Evolutionary conservation across 2,113 vertebrate genomes (phyloP).

Genomic region (Tragulus kanchil): DNA sequence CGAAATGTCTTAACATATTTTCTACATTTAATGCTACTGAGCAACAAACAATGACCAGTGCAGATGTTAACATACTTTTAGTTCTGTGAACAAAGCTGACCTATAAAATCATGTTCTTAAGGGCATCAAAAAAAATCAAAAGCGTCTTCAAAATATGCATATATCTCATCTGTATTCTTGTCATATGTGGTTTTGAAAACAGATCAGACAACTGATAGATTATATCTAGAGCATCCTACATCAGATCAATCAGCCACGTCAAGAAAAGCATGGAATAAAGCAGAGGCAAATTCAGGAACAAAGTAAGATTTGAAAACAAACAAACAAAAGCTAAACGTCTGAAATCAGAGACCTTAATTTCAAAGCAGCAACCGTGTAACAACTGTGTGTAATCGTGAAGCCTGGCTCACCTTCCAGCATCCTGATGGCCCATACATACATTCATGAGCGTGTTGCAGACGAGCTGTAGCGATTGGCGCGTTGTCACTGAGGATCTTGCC

Average conservation of each 20-base stretch:
- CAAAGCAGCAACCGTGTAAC: neutral
- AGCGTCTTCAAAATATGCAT: neutral
- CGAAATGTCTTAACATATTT: neutral
- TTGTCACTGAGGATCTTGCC: slow-evolving; percentile 88
- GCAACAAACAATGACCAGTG: neutral
- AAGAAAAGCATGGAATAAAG: neutral
- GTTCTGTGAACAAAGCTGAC: neutral
- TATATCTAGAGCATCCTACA: neutral
- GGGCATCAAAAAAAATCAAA: neutral
- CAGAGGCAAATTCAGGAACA: neutral
- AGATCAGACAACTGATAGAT: neutral
- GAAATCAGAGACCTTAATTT: neutral
- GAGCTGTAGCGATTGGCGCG: slow-evolving; percentile 87
- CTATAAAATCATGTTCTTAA: neutral
- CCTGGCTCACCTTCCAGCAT: slow-evolving; percentile 83
- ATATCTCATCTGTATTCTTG: neutral
- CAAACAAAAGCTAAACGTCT: neutral
- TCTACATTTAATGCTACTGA: neutral
- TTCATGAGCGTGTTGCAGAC: slow-evolving; percentile 89
- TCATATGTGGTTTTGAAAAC: neutral
- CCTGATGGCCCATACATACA: slow-evolving; percentile 88
- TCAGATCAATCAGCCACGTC: neutral
- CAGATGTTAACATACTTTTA: neutral
- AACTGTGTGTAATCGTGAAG: accelerated
- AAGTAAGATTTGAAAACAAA: neutral